Evolutionary conservation across 2,888 invertebrate species (phyloP).

Genomic region (Agriopis leucophaearia): DNA sequence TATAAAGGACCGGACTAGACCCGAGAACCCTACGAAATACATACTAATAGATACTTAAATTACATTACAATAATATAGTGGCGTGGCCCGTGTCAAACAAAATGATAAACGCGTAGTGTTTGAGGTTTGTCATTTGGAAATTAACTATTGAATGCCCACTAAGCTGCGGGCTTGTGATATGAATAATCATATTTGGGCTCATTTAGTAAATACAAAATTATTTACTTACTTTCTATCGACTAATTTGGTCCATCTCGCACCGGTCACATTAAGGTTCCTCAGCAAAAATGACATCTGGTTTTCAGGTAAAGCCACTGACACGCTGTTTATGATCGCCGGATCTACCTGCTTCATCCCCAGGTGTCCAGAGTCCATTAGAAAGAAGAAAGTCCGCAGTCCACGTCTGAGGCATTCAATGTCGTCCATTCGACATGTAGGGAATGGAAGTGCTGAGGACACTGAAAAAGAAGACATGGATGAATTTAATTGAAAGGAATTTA

Average conservation of each 20-base stretch:
- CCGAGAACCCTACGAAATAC: too few relatives aligned
- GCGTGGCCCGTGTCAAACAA: too few relatives aligned
- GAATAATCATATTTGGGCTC: background rate
- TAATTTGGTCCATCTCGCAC: slow-evolving; percentile 76
- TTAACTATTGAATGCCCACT: too few relatives aligned
- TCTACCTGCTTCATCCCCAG: slow-evolving; percentile 75
- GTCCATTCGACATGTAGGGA: slow-evolving; percentile 72
- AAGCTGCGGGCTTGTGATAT: too few relatives aligned
- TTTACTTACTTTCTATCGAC: slow-evolving; percentile 65
- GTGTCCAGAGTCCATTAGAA: slow-evolving; percentile 74
- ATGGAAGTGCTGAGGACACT: slow-evolving; percentile 68
- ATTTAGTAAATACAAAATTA: background rate
- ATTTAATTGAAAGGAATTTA: too few relatives aligned
- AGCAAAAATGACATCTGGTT: slow-evolving; percentile 70
- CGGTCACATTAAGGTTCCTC: slow-evolving; percentile 76
- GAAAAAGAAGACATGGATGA: slow-evolving; percentile 34
- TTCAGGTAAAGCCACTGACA: slow-evolving; percentile 69
- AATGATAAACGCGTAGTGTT: too few relatives aligned
- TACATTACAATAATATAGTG: too few relatives aligned
- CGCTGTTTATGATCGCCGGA: slow-evolving; percentile 71
- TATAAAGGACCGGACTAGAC: too few relatives aligned
- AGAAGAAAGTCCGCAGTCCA: slow-evolving; percentile 76
- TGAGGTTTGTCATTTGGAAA: too few relatives aligned
- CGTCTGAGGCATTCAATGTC: slow-evolving; percentile 74
- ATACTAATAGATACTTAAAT: too few relatives aligned